Conservation (phyloP, 2,113 vertebrate genomes). For the Paramisgurnus dabryanus region DNA sequence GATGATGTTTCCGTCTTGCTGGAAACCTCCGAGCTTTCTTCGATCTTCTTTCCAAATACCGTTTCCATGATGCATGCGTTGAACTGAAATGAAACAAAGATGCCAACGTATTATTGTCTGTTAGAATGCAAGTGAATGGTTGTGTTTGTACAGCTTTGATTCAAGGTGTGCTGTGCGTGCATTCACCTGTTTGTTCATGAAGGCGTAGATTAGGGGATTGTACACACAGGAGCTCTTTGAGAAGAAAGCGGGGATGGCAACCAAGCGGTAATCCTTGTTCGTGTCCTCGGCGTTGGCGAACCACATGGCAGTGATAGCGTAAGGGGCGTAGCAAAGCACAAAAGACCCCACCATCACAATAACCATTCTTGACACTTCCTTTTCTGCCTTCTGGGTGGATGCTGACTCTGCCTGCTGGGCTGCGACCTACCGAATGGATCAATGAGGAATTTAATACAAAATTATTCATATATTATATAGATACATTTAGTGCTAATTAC, state of each 20-base stretch:
- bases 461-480: no score
- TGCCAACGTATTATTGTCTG: background rate
- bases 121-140: background rate
- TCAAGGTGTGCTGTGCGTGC: background rate
- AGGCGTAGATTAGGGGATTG: slow-evolving; percentile 84
- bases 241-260: slow-evolving; percentile 82
- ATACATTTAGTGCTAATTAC: no score
- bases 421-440: slow-evolving; percentile 70
- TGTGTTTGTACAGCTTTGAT: background rate
- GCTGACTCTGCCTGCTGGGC: slow-evolving; percentile 83
- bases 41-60: slow-evolving; percentile 75
- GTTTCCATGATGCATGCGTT: slow-evolving; percentile 80
- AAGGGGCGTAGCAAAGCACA: slow-evolving; percentile 78
- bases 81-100: slow-evolving; percentile 69
- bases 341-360: slow-evolving; percentile 82
- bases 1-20: slow-evolving; percentile 78
- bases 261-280: slow-evolving; percentile 76
- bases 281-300: slow-evolving; percentile 70
- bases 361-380: slow-evolving; percentile 82
- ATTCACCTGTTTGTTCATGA: slow-evolving; percentile 86
- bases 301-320: slow-evolving; percentile 75
- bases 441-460: no score
- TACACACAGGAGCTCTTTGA: slow-evolving; percentile 83
- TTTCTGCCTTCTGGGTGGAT: slow-evolving; percentile 84
- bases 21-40: slow-evolving; percentile 71